Evolutionary conservation across 2,113 vertebrate species (phyloP), one percentile per base, ranked within the genome.

Genomic region (Charadrius vociferus): DNA sequence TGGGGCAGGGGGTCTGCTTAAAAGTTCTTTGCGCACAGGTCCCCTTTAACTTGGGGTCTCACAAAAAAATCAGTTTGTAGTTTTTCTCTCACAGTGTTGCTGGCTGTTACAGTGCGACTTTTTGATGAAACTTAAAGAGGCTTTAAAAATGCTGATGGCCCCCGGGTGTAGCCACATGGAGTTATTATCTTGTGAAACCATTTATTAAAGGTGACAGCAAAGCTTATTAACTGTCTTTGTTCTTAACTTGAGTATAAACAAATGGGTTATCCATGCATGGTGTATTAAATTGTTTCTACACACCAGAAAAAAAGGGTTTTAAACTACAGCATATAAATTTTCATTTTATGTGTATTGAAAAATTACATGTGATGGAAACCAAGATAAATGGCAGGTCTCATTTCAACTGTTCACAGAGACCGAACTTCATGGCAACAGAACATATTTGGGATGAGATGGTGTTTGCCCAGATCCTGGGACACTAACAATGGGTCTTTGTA

Each of bases 131-230:
- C 1, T 6, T 43, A 68, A 90, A 89, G 86, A 94, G 73, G 39
- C 47, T 89, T 94, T 72, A 43, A 95, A 96, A 93, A 65, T 81
- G 95, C 93, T 96, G 90, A 93, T 93, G 92, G 66, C 70, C 81
- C 49, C 94, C 95, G 93, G 96, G 93, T 0, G 78, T 97, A 87
- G 86, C 90, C 12, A 2, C 81, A 68, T 41, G 10, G 47, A 74
- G 84, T 61, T 90, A 93, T 85, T 96, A 95, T 93, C 91, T 95
- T 89, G 73, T 81, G 94, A 85, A 95, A 91, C 70, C 86, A 65
- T 91, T 93, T 89, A 97, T 97, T 97, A 96, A 93, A 95, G 77
- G 93, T 96, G 93, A 93, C 95, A 96, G 89, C 78, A 95, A 90
- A 96, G 92, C 91, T 85, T 91, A 87, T 93, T 95, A 91, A 70